A percentile compares a stretch with the other conserved stretches of the same genome.
Evolutionary conservation across 53 echinoderm and acorn worm species (phyloP).

Genomic region (Echinometra lucunter): DNA sequence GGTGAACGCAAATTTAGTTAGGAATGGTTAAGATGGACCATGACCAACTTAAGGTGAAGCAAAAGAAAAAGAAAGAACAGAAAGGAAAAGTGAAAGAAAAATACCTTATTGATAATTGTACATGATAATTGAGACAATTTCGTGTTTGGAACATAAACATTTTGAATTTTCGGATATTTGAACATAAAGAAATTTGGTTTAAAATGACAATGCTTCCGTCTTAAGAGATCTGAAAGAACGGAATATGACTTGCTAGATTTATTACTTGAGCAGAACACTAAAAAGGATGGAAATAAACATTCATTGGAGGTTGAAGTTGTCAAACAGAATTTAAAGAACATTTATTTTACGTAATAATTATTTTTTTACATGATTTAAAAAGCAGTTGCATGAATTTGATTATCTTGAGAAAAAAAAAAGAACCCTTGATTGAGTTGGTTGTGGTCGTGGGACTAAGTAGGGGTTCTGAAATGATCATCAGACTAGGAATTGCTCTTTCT

Average conservation of each 20-base stretch:
- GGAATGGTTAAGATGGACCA: not conserved
- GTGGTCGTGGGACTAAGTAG: conserved; percentile 23
- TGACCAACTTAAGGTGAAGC: not conserved
- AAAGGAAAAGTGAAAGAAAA: no score
- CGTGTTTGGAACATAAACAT: no score
- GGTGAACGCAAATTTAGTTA: conserved; percentile 18
- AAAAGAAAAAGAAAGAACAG: not conserved
- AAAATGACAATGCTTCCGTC: no score
- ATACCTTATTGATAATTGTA: no score
- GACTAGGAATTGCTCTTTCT: not conserved
- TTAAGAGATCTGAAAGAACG: not conserved
- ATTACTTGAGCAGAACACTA: no score
- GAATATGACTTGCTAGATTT: not conserved
- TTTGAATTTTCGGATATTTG: no score
- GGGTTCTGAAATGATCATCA: conserved; percentile 5
- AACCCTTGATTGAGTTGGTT: not conserved
- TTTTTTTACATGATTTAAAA: not conserved
- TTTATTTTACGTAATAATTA: no score
- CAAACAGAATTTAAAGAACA: not conserved
- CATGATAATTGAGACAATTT: no score
- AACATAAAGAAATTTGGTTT: no score
- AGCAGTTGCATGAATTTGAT: not conserved
- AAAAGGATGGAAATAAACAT: not conserved
- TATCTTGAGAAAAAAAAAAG: not conserved
- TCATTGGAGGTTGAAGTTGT: not conserved